Evolutionary conservation across 2,797 vertebrate genomes (phyloP).

Genomic region (Octomys mimax): DNA sequence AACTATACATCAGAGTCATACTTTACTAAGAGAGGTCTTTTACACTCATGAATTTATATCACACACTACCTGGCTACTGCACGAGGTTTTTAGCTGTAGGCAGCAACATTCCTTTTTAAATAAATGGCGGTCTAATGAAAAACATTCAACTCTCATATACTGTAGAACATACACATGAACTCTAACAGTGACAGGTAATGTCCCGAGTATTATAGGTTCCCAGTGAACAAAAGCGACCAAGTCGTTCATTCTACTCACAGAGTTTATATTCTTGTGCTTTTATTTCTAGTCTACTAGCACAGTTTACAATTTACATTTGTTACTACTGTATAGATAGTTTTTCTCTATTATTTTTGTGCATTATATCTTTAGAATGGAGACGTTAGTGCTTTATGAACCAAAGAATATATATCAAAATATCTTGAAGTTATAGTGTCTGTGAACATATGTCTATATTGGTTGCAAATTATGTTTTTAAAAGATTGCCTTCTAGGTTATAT

Average conservation of each 20-base stretch:
- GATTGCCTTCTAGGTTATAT: not conserved
- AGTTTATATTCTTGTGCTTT: not conserved
- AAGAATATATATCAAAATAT: not conserved
- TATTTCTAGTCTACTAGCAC: not conserved
- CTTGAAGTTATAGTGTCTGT: not conserved
- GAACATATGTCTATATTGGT: not conserved
- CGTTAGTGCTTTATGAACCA: not conserved
- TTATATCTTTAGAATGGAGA: not conserved
- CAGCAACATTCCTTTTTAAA: not conserved
- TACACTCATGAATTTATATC: not conserved
- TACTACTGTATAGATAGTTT: not conserved
- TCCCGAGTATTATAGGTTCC: not conserved
- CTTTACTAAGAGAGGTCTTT: not conserved
- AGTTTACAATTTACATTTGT: not conserved
- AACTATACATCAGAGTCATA: not conserved
- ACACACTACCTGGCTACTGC: rapidly evolving
- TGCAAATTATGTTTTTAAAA: not conserved
- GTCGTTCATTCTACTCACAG: not conserved
- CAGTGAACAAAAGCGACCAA: not conserved
- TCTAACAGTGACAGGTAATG: rapidly evolving
- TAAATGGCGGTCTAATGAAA: not conserved
- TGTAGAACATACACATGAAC: not conserved
- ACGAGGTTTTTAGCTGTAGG: not conserved
- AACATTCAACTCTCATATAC: not conserved
- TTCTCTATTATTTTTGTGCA: not conserved